These are phyloP conservation scores for Drosophila nigrodunni DNA, from an alignment of 1,140 invertebrate genomes.

Conservation along the genomic window DNA sequence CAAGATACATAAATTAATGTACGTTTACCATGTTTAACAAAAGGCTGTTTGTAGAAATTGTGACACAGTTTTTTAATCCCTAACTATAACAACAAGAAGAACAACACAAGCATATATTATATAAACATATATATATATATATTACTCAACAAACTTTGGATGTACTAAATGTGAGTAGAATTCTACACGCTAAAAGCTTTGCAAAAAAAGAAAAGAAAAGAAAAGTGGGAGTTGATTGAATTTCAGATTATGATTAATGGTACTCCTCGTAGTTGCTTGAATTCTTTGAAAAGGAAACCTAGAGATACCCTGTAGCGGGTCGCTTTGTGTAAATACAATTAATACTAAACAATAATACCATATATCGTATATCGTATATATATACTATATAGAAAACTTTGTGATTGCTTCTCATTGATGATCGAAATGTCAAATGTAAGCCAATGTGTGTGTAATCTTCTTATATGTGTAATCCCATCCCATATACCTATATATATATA, in stretches of 20 bases:
- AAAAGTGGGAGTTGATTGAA: slow-evolving; percentile 17
- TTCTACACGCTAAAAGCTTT: slow-evolving; percentile 34
- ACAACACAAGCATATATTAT: slow-evolving; percentile 13
- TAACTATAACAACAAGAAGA: slow-evolving; percentile 40
- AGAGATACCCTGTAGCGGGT: slow-evolving; percentile 17
- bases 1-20: slow-evolving; percentile 48
- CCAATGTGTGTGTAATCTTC: slow-evolving; percentile 48
- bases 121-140: slow-evolving; percentile 13
- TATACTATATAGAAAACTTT: slow-evolving; percentile 61
- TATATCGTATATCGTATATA: slow-evolving; percentile 38
- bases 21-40: slow-evolving; percentile 80
- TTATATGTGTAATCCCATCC: slow-evolving; percentile 30
- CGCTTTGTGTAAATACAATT: slow-evolving; percentile 42
- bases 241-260: slow-evolving; percentile 29
- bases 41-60: slow-evolving; percentile 84
- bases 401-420: slow-evolving; percentile 78
- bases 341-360: slow-evolving; percentile 25
- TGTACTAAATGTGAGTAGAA: slow-evolving; percentile 47
- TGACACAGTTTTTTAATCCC: slow-evolving; percentile 76
- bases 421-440: slow-evolving; percentile 52
- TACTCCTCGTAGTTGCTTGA: slow-evolving; percentile 54
- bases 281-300: background rate
- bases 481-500: slow-evolving; percentile 32
- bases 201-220: slow-evolving; percentile 6
- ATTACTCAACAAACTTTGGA: slow-evolving; percentile 26